These are phyloP conservation scores for Danio kyathit DNA, from an alignment of 2,797 vertebrate genomes.

Conservation along the genomic window DNA sequence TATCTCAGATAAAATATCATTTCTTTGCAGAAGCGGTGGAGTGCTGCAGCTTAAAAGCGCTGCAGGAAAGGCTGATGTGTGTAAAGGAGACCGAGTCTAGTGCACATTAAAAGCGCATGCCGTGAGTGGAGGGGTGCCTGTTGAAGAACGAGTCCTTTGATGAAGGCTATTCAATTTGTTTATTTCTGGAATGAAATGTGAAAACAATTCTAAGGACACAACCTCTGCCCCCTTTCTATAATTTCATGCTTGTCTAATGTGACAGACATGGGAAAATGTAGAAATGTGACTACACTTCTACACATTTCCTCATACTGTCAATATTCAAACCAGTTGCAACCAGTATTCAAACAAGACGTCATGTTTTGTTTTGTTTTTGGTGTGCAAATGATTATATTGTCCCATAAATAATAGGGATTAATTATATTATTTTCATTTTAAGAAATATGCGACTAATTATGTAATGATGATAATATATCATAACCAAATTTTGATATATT, in stretches of 20 bases:
- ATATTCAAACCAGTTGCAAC: constrained; percentile 34
- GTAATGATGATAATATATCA: no score
- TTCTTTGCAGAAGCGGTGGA: not conserved
- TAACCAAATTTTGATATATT: no score
- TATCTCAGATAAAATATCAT: not conserved
- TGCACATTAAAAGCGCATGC: constrained; percentile 13
- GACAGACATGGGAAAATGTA: not conserved
- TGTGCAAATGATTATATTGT: no score
- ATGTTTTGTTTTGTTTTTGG: no score
- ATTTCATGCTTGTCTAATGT: not conserved
- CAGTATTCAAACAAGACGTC: not conserved
- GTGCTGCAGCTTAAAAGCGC: not conserved
- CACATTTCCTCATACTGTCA: not conserved
- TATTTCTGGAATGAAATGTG: constrained; percentile 6
- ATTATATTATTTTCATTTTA: no score
- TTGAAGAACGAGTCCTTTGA: constrained; percentile 30
- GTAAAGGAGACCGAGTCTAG: not conserved
- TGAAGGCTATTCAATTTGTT: not conserved
- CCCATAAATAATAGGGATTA: no score
- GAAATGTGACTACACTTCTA: not conserved
- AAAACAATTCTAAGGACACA: not conserved
- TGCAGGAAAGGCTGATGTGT: not conserved
- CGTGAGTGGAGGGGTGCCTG: not conserved
- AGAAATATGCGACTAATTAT: no score
- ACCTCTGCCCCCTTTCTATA: not conserved